phyloP scores from a whole-genome alignment of 2,797 vertebrate genomes.

The Pseudotriccus pelzelni region DNA sequence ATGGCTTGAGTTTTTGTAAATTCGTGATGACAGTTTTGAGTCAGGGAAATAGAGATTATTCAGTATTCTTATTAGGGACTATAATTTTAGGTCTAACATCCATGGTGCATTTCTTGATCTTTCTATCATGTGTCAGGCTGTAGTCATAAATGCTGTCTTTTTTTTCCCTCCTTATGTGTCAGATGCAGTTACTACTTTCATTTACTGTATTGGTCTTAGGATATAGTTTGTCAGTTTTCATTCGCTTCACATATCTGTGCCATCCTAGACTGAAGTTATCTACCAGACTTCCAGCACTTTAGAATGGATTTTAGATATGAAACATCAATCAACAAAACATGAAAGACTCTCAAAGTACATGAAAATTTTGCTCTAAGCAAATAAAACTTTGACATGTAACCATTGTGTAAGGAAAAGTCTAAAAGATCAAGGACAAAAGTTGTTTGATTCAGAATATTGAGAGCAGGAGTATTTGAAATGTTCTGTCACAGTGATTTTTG shows the following conservation, averaged over 20 bases:
- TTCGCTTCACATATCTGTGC: background rate
- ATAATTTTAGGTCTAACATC: background rate
- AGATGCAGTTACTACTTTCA: background rate
- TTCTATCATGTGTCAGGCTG: background rate
- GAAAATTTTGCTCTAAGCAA: background rate
- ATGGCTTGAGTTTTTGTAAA: background rate
- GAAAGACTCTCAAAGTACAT: background rate
- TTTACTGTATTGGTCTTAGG: background rate
- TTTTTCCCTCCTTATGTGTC: fast-evolving
- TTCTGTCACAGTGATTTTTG: background rate
- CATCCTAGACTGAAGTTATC: background rate
- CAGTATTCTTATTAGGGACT: background rate
- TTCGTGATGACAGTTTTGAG: background rate
- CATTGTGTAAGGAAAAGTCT: background rate
- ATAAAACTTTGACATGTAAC: background rate
- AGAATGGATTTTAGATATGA: background rate
- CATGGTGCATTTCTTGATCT: background rate
- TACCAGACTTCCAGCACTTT: background rate
- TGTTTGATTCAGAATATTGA: background rate
- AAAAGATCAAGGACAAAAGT: background rate
- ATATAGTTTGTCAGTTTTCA: background rate
- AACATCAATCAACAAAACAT: background rate
- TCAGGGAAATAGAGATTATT: background rate
- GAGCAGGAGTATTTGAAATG: background rate
- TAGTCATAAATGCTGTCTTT: background rate